Base-by-base conservation (phyloP, 2,113 vertebrate genomes). In the Hymenochirus boettgeri region DNA sequence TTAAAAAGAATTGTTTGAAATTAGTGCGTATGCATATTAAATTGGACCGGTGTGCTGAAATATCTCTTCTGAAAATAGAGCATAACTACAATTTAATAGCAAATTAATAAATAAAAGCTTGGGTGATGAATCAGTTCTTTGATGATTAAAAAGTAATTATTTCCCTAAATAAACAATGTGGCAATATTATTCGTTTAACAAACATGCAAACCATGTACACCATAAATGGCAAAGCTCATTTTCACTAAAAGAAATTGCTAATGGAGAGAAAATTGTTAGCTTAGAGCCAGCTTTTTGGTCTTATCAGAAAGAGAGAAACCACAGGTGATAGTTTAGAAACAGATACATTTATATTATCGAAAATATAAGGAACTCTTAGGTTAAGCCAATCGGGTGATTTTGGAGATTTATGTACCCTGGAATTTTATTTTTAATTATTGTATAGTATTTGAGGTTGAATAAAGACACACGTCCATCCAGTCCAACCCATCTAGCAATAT, bases 91-190 rank as follows among this genome's bases (percentile, higher is more conserved):
- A 62, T 52, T 73, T 72, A 67, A 24, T 35, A 75, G n/a, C 31
- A 73, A 75, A 74, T 76, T 73, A 59, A 58, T 65, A 74, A 75
- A 72, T 63, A 76, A 72, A 78, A 71, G 5, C 24, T 13, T 15
- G 69, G 22, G 48, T 47, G 73, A 53, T 52, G 61, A 80, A 74
- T 79, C 54, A 72, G 71, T 74, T 23, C 25, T 63, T 74, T 72
- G 76, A 69, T 75, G 78, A 83, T 82, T 80, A 82, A 80, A 82
- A 85, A 47, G 50, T 75, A 83, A 80, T 77, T 78, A 74, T 73
- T 75, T 54, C 26, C 29, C 72, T 73, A 78, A 82, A 74, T 72
- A 82, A 82, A 76, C 63, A 74, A 29, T 5, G 1, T 62, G 61
- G 55, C 71, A 56, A 62, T 72, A 79, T 72, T 69, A 69, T 65